These are phyloP conservation scores for Hemibagrus wyckioides DNA, from an alignment of 2,113 vertebrate species.

Conservation along the genomic window DNA sequence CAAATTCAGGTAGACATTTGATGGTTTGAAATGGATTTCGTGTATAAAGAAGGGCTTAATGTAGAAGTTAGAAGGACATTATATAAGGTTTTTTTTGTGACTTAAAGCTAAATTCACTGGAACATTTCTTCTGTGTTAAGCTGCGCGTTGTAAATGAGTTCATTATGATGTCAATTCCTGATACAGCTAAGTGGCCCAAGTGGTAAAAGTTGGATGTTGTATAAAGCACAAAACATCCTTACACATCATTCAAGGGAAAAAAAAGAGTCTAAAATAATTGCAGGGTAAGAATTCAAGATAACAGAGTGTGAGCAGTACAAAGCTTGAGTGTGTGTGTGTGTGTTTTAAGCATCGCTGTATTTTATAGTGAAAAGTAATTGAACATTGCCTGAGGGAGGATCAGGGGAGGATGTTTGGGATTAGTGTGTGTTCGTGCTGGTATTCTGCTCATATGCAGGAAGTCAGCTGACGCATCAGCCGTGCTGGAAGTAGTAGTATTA, in stretches of 20 bases:
- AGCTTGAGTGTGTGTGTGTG: not conserved
- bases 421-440: constrained; percentile 22
- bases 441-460: constrained; percentile 24
- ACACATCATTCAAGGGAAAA: not conserved
- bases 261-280: not conserved
- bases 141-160: not conserved
- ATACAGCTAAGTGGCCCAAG: not conserved
- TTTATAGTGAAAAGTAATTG: not conserved
- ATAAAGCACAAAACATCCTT: not conserved
- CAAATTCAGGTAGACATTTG: not conserved
- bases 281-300: not conserved
- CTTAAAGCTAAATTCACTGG: not conserved
- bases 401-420: constrained; percentile 34
- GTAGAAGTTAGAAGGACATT: too few relatives aligned
- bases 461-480: constrained; percentile 16
- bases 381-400: constrained; percentile 26
- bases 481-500: constrained; percentile 19
- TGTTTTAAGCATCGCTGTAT: not conserved
- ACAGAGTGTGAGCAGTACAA: not conserved
- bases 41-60: not conserved
- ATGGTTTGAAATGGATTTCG: not conserved
- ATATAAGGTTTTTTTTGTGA: not conserved
- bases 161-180: not conserved
- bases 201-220: not conserved
- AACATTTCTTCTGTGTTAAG: not conserved